phyloP scores from a whole-genome alignment of 2,888 invertebrate species.

The Xestia sexstrigata region DNA sequence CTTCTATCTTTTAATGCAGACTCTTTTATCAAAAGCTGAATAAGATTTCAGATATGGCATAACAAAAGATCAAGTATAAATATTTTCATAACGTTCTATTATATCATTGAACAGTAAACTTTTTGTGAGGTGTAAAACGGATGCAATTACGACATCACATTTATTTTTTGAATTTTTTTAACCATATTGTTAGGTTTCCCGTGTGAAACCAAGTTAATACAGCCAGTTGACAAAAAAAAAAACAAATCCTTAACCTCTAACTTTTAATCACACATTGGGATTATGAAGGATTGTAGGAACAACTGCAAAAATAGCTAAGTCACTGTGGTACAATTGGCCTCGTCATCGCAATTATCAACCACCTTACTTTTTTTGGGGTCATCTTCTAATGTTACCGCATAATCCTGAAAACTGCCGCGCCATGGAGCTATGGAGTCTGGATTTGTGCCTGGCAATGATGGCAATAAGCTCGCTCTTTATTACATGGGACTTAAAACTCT shows the following conservation, averaged over 20 bases:
- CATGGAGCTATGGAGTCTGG: neutral
- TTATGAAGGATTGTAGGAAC: neutral
- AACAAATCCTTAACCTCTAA: neutral
- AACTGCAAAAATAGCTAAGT: neutral
- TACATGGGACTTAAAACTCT: neutral
- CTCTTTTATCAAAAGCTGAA: neutral
- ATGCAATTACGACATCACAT: conserved; percentile 23
- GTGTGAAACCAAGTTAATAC: neutral
- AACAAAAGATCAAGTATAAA: conserved; percentile 10
- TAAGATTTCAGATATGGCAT: conserved; percentile 2
- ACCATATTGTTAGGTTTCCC: neutral
- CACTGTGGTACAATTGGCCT: neutral
- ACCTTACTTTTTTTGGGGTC: neutral
- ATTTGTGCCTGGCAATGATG: too few species aligned
- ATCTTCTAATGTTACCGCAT: neutral
- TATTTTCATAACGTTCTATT: conserved; percentile 2
- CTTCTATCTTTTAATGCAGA: neutral
- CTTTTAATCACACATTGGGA: neutral
- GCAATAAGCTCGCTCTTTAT: neutral
- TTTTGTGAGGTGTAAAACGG: conserved; percentile 12
- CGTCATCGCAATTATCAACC: neutral
- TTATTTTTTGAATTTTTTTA: neutral
- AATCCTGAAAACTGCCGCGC: neutral
- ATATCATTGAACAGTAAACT: neutral
- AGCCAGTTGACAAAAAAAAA: too few species aligned